phyloP scores from a whole-genome alignment of 2,797 vertebrate species.

The Neosalanx taihuensis region DNA sequence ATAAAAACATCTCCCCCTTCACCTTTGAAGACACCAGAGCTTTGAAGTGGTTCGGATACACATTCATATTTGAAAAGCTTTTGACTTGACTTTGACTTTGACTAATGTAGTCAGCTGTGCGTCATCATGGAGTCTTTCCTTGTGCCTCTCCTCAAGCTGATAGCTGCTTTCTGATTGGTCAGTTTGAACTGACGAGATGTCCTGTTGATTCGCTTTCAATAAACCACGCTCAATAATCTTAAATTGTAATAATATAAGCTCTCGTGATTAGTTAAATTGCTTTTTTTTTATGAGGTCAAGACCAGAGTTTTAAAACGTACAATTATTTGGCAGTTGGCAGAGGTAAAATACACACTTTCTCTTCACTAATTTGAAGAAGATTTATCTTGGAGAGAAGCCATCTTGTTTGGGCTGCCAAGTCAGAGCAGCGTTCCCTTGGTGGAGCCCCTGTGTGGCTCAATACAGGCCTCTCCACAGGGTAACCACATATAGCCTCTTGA shows the following conservation, averaged over 20 bases:
- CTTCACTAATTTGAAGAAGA: not conserved
- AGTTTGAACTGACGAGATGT: not conserved
- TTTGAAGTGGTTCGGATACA: conserved; percentile 40
- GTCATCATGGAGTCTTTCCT: not conserved
- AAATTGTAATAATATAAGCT: no score
- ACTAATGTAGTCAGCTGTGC: conserved; percentile 29
- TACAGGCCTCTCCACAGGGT: not conserved
- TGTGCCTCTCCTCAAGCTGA: conserved; percentile 1
- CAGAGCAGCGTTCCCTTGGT: not conserved
- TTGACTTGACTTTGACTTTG: conserved; percentile 36
- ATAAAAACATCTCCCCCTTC: not conserved
- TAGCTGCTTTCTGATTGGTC: not conserved
- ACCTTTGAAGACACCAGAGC: conserved; percentile 33
- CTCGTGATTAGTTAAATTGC: no score
- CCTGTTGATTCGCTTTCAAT: not conserved
- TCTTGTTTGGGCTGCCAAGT: not conserved
- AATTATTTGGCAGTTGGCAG: not conserved
- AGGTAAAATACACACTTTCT: not conserved
- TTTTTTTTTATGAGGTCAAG: not conserved
- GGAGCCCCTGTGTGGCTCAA: not conserved
- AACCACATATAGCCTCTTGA: not conserved
- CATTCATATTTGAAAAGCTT: conserved; percentile 34
- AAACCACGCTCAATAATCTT: not conserved
- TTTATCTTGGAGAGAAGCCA: not conserved
- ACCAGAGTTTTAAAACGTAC: not conserved